Conservation (phyloP, 2,888 invertebrate species). For the Ichneumon xanthorius region DNA sequence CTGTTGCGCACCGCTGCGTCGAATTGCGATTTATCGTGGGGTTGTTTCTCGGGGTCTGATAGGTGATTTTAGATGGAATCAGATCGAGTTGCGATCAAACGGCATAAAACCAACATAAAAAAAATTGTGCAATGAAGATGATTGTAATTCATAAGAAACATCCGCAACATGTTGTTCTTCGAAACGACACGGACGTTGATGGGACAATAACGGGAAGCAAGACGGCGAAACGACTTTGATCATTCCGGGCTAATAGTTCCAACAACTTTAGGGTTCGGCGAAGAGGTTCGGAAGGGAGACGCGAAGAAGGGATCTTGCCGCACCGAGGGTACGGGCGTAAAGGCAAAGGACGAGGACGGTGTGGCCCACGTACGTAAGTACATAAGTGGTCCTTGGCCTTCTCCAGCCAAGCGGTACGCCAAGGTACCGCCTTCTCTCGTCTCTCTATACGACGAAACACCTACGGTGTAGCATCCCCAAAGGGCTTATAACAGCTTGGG, state of each 20-base stretch:
- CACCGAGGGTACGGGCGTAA: constrained; percentile 14
- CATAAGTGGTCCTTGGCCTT: constrained; percentile 69
- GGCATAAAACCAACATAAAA: no score
- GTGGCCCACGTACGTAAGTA: constrained; percentile 59
- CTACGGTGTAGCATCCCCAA: constrained; percentile 77
- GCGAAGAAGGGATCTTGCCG: constrained; percentile 26
- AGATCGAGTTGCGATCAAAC: no score
- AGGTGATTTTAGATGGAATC: no score
- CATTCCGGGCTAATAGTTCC: constrained; percentile 36
- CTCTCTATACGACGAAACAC: constrained; percentile 75
- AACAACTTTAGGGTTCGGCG: constrained; percentile 52
- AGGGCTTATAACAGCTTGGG: constrained; percentile 78
- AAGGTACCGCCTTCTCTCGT: constrained; percentile 54
- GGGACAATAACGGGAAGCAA: constrained; percentile 18
- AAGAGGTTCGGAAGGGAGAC: constrained; percentile 49
- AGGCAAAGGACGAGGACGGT: constrained; percentile 26
- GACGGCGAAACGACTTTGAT: constrained; percentile 3
- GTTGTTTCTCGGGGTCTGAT: no score
- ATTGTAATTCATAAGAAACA: neutral
- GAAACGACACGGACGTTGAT: neutral
- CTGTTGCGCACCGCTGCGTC: no score
- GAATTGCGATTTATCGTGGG: no score
- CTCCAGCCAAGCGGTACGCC: constrained; percentile 49
- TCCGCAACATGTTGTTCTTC: neutral
- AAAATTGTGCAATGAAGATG: neutral